A percentile compares a stretch with the other conserved stretches of the same genome.
Conservation (phyloP, 2,888 invertebrate species). For the Lithosia quadra region DNA sequence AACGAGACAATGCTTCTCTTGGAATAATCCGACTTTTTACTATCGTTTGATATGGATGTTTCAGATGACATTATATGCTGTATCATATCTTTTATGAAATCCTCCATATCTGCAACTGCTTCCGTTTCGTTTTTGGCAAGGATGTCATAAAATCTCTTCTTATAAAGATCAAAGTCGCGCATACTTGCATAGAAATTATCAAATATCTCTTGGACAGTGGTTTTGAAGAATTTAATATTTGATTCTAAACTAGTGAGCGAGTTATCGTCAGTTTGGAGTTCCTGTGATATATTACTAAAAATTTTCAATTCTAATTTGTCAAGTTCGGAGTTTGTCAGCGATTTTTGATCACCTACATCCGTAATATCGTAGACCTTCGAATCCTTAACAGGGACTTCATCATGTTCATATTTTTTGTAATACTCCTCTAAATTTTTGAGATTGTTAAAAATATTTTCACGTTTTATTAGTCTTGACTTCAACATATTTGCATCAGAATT, state of each 20-base stretch:
- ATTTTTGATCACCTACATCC: slow-evolving; percentile 40
- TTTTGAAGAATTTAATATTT: slow-evolving; percentile 74
- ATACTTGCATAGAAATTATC: slow-evolving; percentile 72
- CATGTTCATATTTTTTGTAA: slow-evolving; percentile 73
- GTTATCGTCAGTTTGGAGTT: slow-evolving; percentile 64
- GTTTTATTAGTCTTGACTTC: slow-evolving; percentile 6
- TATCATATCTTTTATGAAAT: slow-evolving; percentile 77
- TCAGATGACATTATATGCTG: slow-evolving; percentile 73
- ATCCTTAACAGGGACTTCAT: slow-evolving; percentile 73
- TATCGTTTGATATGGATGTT: slow-evolving; percentile 49
- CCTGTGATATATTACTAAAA: slow-evolving; percentile 66
- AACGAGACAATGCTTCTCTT: slow-evolving; percentile 1
- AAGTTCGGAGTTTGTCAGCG: slow-evolving; percentile 69
- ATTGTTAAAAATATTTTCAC: slow-evolving; percentile 21
- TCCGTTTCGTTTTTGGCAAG: slow-evolving; percentile 67
- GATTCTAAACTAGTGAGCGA: slow-evolving; percentile 68
- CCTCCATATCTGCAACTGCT: slow-evolving; percentile 72
- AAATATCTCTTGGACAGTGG: slow-evolving; percentile 75
- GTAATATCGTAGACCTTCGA: slow-evolving; percentile 40
- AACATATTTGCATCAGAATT: slow-evolving; percentile 57
- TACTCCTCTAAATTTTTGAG: slow-evolving; percentile 56
- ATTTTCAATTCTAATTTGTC: slow-evolving; percentile 70
- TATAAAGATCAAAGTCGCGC: slow-evolving; percentile 74
- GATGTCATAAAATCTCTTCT: slow-evolving; percentile 73
- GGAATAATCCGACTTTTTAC: slow-evolving; percentile 27